Percentiles rank a stretch among this genome's conserved stretches.
These are phyloP conservation scores for Amblyopsis hoosieri DNA, from an alignment of 2,797 vertebrate genomes.

Conservation along the genomic window DNA sequence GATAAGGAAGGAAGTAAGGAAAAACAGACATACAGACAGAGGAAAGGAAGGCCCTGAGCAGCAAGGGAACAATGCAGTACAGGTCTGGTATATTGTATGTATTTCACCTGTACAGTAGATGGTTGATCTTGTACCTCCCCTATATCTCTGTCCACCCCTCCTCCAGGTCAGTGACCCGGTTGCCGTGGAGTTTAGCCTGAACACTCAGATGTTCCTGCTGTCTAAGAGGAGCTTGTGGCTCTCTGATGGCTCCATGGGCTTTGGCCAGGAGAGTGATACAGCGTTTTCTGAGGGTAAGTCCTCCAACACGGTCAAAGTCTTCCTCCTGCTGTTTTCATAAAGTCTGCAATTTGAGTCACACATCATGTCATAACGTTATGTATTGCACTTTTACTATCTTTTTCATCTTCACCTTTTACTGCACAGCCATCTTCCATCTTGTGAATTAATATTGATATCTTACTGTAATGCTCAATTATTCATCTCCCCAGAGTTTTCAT, in stretches of 20 bases:
- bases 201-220: conserved; percentile 92
- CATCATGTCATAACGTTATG: neutral
- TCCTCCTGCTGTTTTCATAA: neutral
- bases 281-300: conserved; percentile 88
- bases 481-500: too few relatives aligned
- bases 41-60: too few relatives aligned
- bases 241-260: conserved; percentile 93
- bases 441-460: too few relatives aligned
- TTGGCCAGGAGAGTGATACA: conserved; percentile 88
- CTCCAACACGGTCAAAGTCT: neutral
- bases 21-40: too few relatives aligned
- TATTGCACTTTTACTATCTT: too few relatives aligned
- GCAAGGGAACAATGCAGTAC: too few relatives aligned
- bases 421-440: too few relatives aligned
- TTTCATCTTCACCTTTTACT: too few relatives aligned
- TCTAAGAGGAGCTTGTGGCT: conserved; percentile 90
- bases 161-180: conserved; percentile 94
- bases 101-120: neutral
- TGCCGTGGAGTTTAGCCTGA: conserved; percentile 91
- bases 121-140: neutral
- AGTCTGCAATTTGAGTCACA: neutral
- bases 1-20: too few relatives aligned
- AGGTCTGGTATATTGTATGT: too few relatives aligned
- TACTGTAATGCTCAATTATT: too few relatives aligned
- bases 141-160: neutral